Conservation (phyloP, 1,140 invertebrate genomes). For the Planococcus citri region DNA sequence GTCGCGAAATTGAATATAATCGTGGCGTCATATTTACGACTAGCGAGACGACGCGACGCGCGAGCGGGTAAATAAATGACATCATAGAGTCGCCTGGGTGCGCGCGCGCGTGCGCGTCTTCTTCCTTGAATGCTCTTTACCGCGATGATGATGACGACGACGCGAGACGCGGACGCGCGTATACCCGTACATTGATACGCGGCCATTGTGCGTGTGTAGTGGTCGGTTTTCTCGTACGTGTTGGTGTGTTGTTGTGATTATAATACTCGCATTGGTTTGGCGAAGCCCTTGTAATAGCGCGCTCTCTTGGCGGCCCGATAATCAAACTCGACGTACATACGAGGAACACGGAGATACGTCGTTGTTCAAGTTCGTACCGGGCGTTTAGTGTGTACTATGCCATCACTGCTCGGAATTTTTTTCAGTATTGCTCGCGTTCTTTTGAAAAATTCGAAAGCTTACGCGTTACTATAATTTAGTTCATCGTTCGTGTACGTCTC, state of each 20-base stretch:
- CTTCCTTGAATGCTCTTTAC: not conserved
- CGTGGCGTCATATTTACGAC: constrained; percentile 16
- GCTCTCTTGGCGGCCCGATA: not conserved
- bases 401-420: not conserved
- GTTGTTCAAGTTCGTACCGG: constrained; percentile 17
- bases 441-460: not conserved
- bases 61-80: not conserved
- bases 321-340: not conserved
- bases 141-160: not conserved
- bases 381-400: constrained; percentile 11
- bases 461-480: not conserved
- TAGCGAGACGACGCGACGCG: not conserved
- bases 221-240: too few relatives aligned
- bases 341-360: too few relatives aligned
- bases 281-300: constrained; percentile 6
- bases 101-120: too few relatives aligned
- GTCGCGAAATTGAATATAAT: constrained; percentile 12
- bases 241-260: not conserved
- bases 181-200: not conserved
- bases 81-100: constrained; percentile 14
- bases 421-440: not conserved
- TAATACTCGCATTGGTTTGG: not conserved
- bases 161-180: not conserved
- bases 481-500: not conserved
- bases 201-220: too few relatives aligned